Base-by-base conservation (phyloP, 2,888 invertebrate species). In the Luperina nickerlii region DNA sequence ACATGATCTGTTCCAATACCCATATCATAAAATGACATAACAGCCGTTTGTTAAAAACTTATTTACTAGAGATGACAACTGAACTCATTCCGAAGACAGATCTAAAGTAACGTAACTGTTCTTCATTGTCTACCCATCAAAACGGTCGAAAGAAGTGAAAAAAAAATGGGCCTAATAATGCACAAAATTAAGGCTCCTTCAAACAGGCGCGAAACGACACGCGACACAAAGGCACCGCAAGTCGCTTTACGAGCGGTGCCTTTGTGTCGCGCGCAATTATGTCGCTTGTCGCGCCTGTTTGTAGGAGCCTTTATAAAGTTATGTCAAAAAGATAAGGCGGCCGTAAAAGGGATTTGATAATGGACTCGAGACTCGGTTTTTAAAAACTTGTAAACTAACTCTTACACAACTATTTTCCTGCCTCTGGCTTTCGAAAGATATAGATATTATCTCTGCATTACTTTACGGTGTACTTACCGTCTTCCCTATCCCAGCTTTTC, bases 291-390 rank as follows among this genome's bases (percentile, higher is more conserved):
- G n/a, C n/a, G n/a, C n/a, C n/a, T n/a, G n/a, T n/a, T n/a, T n/a
- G n/a, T n/a, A n/a, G n/a, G n/a, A n/a, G n/a, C n/a, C n/a, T n/a
- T n/a, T 82, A 84, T 78, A 79, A 80, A 82, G 84, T 88, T 74
- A 80, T 57, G 68, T 82, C 78, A 71, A 76, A 76, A 76, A 84
- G 89, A 88, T 84, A 82, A 81, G 62, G 15, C 63, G 13, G 48
- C 20, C 27, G 67, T 54, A 68, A 84, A 78, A 81, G 66, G 48
- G 60, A 76, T 80, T 82, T 82, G 74, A 86, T 76, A 88, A 86
- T 81, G 69, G 73, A 65, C 54, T 65, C 48, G 1, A n/a, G 60
- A 67, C 63, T 79, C 48, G 24, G 72, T 78, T 88, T 83, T 73
- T n/a, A 51, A 65, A 79, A 79, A 77, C 66, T 75, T 73, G 42